Conservation (phyloP, 2,113 vertebrate species). For the Miniopterus natalensis region DNA sequence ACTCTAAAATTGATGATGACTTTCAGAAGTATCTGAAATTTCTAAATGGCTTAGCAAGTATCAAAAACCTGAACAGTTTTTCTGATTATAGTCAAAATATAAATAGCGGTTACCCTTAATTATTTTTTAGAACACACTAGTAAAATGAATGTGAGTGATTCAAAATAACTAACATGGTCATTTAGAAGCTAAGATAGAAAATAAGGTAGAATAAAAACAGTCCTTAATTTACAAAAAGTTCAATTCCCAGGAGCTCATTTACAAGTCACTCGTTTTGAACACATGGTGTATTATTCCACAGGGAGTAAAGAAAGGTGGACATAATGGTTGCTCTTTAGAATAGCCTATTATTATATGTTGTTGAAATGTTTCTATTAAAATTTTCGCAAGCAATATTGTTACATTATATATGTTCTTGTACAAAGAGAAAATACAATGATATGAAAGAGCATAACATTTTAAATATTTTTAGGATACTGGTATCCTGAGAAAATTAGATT, state of each 20-base stretch:
- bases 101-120: not conserved
- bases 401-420: not conserved
- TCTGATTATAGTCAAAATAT: not conserved
- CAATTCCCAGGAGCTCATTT: not conserved
- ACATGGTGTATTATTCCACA: not conserved
- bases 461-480: not conserved
- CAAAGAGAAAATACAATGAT: not conserved
- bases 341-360: not conserved
- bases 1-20: not conserved
- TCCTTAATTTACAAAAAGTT: not conserved
- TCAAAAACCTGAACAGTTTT: not conserved
- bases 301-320: fast-evolving
- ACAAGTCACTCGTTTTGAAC: not conserved
- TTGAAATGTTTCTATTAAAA: constrained; percentile 42
- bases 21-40: constrained; percentile 9
- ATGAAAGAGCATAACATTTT: not conserved
- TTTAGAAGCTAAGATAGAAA: constrained; percentile 46
- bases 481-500: not conserved
- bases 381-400: not conserved
- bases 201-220: constrained; percentile 4
- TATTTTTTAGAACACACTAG: not conserved
- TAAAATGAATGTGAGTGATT: constrained; percentile 16
- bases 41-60: not conserved
- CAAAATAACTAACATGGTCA: not conserved
- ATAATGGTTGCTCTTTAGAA: not conserved